Conservation (phyloP, 2,888 invertebrate species). For the Loripinus fragilis region DNA sequence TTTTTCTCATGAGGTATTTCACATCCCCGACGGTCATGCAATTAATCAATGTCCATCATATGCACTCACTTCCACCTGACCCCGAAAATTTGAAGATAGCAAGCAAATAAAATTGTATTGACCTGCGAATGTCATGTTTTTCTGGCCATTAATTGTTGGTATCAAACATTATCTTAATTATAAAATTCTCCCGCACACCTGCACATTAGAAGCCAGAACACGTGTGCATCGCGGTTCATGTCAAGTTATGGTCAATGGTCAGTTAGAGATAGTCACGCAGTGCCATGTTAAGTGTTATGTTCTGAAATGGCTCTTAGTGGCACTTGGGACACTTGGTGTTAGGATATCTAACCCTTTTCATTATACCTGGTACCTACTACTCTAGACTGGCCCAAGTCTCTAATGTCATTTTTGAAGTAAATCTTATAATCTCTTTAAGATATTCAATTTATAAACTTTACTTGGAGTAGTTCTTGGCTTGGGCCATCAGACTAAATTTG, state of each 20-base stretch:
- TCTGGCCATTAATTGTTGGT: neutral
- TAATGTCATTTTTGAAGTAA: no score
- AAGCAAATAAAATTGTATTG: constrained; percentile 10
- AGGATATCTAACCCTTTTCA: no score
- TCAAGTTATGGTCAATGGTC: neutral
- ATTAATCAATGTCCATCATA: constrained; percentile 5
- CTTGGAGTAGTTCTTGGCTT: no score
- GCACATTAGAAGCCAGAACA: neutral
- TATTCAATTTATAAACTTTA: no score
- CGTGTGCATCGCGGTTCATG: neutral
- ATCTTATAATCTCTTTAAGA: no score
- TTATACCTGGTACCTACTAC: no score
- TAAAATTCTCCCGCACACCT: constrained; percentile 9
- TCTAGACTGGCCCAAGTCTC: no score
- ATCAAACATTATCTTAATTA: constrained; percentile 16
- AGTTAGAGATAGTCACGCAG: neutral
- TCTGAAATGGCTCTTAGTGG: no score
- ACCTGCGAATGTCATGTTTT: constrained; percentile 11
- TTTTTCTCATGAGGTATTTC: neutral
- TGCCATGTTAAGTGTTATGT: no score
- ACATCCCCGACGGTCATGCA: neutral
- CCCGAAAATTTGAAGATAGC: constrained; percentile 7
- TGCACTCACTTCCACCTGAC: neutral
- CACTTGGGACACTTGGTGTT: no score
- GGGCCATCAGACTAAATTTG: no score